A percentile compares a stretch with the other conserved stretches of the same genome.
Conservation (phyloP, 2,797 vertebrate genomes). For the Lutjanus argentimaculatus region DNA sequence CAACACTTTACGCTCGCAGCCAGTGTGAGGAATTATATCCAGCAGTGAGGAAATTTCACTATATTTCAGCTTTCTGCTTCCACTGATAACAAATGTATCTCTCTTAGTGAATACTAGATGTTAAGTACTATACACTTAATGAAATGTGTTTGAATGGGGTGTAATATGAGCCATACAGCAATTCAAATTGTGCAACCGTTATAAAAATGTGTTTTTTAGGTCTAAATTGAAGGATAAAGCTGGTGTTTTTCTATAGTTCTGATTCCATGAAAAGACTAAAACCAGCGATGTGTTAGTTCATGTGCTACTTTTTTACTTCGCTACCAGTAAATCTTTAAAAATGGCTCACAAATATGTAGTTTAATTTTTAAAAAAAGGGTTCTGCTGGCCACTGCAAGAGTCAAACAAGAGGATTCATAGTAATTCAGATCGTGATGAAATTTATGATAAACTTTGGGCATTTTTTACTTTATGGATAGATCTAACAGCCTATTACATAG, state of each 20-base stretch:
- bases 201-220: neutral
- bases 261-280: neutral
- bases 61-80: conserved; percentile 45
- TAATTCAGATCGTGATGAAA: no score
- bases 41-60: conserved; percentile 21
- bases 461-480: no score
- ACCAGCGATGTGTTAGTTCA: neutral
- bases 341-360: neutral
- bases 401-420: neutral
- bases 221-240: neutral
- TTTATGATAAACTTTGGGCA: no score
- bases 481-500: no score
- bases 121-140: conserved; percentile 9
- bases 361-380: neutral
- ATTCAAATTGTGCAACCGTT: neutral
- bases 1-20: conserved; percentile 51
- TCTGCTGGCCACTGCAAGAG: neutral
- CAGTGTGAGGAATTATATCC: conserved; percentile 55
- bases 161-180: neutral
- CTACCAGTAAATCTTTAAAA: neutral
- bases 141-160: conserved; percentile 22
- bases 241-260: neutral
- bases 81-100: conserved; percentile 41
- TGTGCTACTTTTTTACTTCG: neutral
- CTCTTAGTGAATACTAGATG: conserved; percentile 24